These are phyloP conservation scores for Aromia moschata DNA, from an alignment of 2,888 invertebrate genomes.

Conservation along the genomic window DNA sequence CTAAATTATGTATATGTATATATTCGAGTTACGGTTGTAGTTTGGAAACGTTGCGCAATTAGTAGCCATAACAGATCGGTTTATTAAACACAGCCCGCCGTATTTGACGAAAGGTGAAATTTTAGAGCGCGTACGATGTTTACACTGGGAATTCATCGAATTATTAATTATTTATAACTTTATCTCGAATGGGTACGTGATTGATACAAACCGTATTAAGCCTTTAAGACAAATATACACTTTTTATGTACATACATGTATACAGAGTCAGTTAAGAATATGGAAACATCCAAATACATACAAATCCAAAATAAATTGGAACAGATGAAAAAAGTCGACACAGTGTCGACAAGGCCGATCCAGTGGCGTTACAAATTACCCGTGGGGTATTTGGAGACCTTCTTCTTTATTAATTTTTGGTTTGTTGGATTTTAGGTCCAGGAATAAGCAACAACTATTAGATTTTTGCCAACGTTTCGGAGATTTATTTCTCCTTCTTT, in stretches of 20 bases:
- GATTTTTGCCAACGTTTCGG: too few species aligned
- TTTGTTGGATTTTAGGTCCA: too few species aligned
- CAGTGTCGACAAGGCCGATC: too few species aligned
- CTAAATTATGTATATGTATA: conserved; percentile 19
- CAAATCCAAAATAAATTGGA: too few species aligned
- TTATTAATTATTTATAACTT: conserved; percentile 22
- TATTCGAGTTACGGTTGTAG: conserved; percentile 17
- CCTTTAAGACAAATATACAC: conserved; percentile 13
- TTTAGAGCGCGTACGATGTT: conserved; percentile 12
- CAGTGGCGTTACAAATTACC: too few species aligned
- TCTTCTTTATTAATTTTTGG: too few species aligned
- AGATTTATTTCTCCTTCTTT: too few species aligned
- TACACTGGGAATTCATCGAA: conserved; percentile 19
- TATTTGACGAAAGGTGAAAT: conserved; percentile 13
- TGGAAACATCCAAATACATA: too few species aligned
- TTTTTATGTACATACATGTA: not conserved
- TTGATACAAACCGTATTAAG: conserved; percentile 7
- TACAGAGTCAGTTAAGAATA: too few species aligned
- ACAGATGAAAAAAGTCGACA: too few species aligned
- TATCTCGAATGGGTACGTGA: conserved; percentile 4
- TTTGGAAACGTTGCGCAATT: conserved; percentile 30
- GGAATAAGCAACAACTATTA: too few species aligned
- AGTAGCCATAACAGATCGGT: conserved; percentile 29
- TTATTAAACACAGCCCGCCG: conserved; percentile 22
- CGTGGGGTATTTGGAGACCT: too few species aligned